Conservation (phyloP, 2,888 invertebrate genomes). For the Limulus polyphemus region DNA sequence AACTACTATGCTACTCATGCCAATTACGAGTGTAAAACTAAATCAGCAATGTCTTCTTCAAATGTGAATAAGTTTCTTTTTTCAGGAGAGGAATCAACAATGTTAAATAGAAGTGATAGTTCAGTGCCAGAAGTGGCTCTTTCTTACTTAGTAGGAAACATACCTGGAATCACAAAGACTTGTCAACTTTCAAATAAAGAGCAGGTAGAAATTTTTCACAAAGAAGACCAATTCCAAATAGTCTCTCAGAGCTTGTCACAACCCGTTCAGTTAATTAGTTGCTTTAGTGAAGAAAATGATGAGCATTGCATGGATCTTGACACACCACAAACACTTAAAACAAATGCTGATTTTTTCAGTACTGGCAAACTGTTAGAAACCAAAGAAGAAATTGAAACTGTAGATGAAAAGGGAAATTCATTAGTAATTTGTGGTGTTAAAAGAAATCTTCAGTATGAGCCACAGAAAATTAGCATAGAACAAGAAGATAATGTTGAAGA, state of each 20-base stretch:
- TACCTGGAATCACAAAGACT: too few species aligned
- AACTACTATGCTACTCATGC: constrained; percentile 69
- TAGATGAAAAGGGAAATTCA: constrained; percentile 45
- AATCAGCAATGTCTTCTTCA: constrained; percentile 72
- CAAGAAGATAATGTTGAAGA: constrained; percentile 17
- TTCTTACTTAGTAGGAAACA: constrained; percentile 4
- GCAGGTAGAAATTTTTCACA: too few species aligned
- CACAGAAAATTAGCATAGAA: not conserved
- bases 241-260: too few species aligned
- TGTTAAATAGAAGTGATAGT: constrained; percentile 63
- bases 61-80: constrained; percentile 56
- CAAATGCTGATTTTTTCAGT: too few species aligned
- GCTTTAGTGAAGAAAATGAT: too few species aligned
- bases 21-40: constrained; percentile 68
- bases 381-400: constrained; percentile 42
- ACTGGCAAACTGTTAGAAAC: constrained; percentile 40
- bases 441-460: not conserved
- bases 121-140: constrained; percentile 41
- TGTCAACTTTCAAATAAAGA: too few species aligned
- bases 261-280: too few species aligned
- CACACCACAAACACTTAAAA: too few species aligned
- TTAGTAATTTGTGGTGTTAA: constrained; percentile 41
- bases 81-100: constrained; percentile 53
- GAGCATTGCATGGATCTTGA: too few species aligned
- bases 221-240: too few species aligned